phyloP scores from a whole-genome alignment of 2,888 invertebrate species.

The Atethmia centrago region DNA sequence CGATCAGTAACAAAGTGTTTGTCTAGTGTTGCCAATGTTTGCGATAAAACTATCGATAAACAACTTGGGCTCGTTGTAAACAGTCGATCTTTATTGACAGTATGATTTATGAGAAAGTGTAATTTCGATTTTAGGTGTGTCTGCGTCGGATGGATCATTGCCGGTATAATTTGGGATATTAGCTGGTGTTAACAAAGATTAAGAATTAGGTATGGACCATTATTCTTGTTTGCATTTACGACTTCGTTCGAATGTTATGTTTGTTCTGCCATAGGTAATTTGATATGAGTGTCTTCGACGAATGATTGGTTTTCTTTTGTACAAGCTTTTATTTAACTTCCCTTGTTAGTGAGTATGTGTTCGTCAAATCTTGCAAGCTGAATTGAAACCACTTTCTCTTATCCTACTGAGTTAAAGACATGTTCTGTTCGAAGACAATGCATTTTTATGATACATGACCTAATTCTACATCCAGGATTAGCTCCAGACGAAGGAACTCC shows the following conservation, averaged over 20 bases:
- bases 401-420: no score
- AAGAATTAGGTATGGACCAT: slow-evolving; percentile 10
- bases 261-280: background rate
- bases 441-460: background rate
- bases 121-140: slow-evolving; percentile 31
- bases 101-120: slow-evolving; percentile 44
- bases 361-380: no score
- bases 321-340: no score
- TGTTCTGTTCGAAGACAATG: background rate
- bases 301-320: no score
- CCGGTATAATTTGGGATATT: slow-evolving; percentile 25
- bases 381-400: no score
- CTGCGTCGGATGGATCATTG: slow-evolving; percentile 11
- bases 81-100: slow-evolving; percentile 50
- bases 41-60: slow-evolving; percentile 55
- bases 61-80: slow-evolving; percentile 50
- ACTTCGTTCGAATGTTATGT: background rate
- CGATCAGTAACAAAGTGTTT: slow-evolving; percentile 35
- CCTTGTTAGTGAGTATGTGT: no score
- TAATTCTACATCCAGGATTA: background rate
- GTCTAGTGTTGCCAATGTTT: slow-evolving; percentile 36
- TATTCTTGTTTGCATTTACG: background rate
- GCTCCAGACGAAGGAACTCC: background rate
- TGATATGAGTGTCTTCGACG: background rate
- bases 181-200: slow-evolving; percentile 10